Evolutionary conservation across 2,113 vertebrate genomes (phyloP).

Genomic region (Chionodraco myersi): DNA sequence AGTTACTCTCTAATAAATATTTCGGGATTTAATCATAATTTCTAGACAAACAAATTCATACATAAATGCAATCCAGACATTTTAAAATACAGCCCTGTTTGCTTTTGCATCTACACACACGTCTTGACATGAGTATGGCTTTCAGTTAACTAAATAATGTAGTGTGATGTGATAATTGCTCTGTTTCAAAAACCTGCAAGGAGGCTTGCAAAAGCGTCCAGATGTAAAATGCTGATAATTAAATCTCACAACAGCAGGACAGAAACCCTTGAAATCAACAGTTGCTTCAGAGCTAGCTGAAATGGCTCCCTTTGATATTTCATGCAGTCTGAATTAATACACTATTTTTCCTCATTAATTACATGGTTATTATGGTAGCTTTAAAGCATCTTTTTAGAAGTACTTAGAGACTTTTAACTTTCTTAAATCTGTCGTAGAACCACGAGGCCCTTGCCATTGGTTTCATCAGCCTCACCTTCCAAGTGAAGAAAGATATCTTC

Average conservation of each 20-base stretch:
- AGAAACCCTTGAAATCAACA: slow-evolving; percentile 25
- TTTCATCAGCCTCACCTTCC: slow-evolving; percentile 50
- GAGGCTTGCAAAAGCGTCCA: slow-evolving; percentile 26
- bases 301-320: slow-evolving; percentile 18
- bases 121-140: slow-evolving; percentile 19
- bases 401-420: slow-evolving; percentile 18
- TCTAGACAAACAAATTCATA: no score
- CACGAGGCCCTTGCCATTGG: slow-evolving; percentile 21
- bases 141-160: slow-evolving; percentile 60
- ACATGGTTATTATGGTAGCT: not conserved
- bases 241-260: slow-evolving; percentile 31
- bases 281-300: slow-evolving; percentile 3
- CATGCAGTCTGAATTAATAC: not conserved
- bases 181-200: slow-evolving; percentile 48
- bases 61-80: not conserved
- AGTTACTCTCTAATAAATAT: not conserved
- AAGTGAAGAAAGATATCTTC: slow-evolving; percentile 5
- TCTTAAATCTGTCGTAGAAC: slow-evolving; percentile 1
- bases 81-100: slow-evolving; percentile 24
- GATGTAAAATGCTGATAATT: slow-evolving; percentile 47
- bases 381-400: slow-evolving; percentile 10
- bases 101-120: slow-evolving; percentile 8
- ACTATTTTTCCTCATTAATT: not conserved
- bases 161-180: slow-evolving; percentile 58
- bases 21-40: no score